phyloP scores from a whole-genome alignment of 2,888 invertebrate species.

The Metellina segmentata region DNA sequence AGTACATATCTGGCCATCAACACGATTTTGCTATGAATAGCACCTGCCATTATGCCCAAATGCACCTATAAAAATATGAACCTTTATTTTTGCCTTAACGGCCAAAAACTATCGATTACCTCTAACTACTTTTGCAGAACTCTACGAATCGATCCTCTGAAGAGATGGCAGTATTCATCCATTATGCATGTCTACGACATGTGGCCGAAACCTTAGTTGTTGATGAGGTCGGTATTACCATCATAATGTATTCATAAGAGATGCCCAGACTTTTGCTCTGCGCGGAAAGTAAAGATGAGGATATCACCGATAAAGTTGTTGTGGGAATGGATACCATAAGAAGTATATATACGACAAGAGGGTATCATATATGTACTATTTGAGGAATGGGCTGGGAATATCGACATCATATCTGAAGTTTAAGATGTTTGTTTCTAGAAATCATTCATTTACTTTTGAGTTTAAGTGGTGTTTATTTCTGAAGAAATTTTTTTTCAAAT shows the following conservation, averaged over 20 bases:
- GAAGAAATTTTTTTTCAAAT: no score
- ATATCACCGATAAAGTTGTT: not conserved
- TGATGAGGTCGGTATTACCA: slow-evolving; percentile 31
- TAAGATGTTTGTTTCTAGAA: not conserved
- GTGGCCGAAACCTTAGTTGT: slow-evolving; percentile 34
- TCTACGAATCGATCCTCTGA: slow-evolving; percentile 7
- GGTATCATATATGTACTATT: not conserved
- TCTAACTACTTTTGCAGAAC: slow-evolving; percentile 36
- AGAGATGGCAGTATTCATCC: slow-evolving; percentile 32
- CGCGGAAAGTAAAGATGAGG: slow-evolving; percentile 21
- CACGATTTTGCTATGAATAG: slow-evolving; percentile 4
- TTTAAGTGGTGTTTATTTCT: no score
- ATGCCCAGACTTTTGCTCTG: not conserved
- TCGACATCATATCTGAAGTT: not conserved
- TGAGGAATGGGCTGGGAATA: slow-evolving; percentile 15
- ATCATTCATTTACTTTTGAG: not conserved
- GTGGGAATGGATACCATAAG: not conserved
- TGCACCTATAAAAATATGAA: slow-evolving; percentile 15
- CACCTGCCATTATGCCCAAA: slow-evolving; percentile 14
- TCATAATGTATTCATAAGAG: slow-evolving; percentile 59
- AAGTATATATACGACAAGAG: not conserved
- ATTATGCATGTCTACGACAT: slow-evolving; percentile 45
- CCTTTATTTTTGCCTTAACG: slow-evolving; percentile 46
- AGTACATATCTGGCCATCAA: slow-evolving; percentile 3
- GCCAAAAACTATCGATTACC: slow-evolving; percentile 46